Base-by-base conservation (phyloP, 2,113 vertebrate species). In the Alexandromys fortis region DNA sequence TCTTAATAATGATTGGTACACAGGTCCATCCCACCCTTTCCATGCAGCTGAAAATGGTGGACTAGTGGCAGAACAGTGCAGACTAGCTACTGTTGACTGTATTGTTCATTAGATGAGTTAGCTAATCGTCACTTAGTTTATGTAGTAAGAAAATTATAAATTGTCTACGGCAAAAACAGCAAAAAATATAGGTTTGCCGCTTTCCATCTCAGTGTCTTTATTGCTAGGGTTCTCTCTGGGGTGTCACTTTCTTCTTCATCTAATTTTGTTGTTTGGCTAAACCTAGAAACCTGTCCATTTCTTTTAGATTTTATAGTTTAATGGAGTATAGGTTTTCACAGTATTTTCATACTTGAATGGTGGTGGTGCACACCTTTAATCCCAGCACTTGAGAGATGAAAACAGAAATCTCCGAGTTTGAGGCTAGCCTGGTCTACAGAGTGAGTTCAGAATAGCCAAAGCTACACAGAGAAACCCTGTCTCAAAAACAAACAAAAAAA, bases 151-250 rank as follows among this genome's bases (percentile, higher is more conserved):
- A 97, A 98, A 98, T 97, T 98, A 98, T 98, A 98, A 98, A 99
- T 98, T 98, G 98, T 98, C 98, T 99, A 99, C 99, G 99, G 99
- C 98, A 99, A 21, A 58, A 58, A 58, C 55, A 58, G 55, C 99
- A 99, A 91, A 81, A 94, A 99, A 98, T 55, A 99, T 98, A 98
- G 98, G 97, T 98, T 97, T 98, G 98, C 98, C 97, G 98, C 87
- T 95, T 58, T 97, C 33, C n/a, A 49, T 55, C 35, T n/a, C 78
- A n/a, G 3, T 81, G 19, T 81, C 33, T 49, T 17, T 19, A 3
- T 55, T 10, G 2, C 35, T 55, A 7, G 13, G 49, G 21, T 7
- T 55, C 78, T 30, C 75, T 81, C 35, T 35, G 2, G 33, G 8
- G 11, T 55, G 33, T 33, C 5, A 7, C 5, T 33, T 16, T 52